Evolutionary conservation across 2,797 vertebrate species (phyloP).

Genomic region (Pteropus rufus): DNA sequence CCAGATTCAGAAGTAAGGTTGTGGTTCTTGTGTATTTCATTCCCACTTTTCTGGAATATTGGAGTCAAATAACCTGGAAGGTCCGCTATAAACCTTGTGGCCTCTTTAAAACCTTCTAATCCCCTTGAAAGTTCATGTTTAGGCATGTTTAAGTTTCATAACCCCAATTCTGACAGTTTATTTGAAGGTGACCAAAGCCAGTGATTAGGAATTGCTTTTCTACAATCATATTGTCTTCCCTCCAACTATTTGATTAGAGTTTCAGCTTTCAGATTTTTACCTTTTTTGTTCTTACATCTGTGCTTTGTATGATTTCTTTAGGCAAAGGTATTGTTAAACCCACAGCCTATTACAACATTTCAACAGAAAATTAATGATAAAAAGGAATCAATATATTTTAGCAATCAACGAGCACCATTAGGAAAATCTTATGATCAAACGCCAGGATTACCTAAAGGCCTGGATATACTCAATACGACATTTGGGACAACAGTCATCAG

Average conservation of each 20-base stretch:
- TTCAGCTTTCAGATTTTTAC: neutral
- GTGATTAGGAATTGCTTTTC: neutral
- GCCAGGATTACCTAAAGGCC: slow-evolving; percentile 81
- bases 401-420: slow-evolving; percentile 80
- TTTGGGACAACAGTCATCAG: slow-evolving; percentile 84
- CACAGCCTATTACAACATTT: slow-evolving; percentile 83
- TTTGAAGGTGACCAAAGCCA: neutral
- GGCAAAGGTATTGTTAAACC: slow-evolving; percentile 83
- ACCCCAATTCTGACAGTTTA: neutral
- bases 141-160: neutral
- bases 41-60: neutral
- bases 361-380: slow-evolving; percentile 86
- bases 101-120: neutral
- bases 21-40: neutral
- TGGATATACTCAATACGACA: slow-evolving; percentile 80
- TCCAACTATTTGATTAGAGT: neutral
- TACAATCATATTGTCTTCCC: neutral
- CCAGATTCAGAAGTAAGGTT: neutral
- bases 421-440: slow-evolving; percentile 84
- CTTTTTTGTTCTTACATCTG: slow-evolving; percentile 35
- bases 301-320: slow-evolving; percentile 78
- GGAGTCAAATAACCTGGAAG: neutral
- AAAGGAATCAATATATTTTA: slow-evolving; percentile 85
- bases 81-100: neutral
- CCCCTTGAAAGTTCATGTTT: neutral